Percentiles rank a stretch among this genome's conserved stretches.
Conservation (phyloP, 2,888 invertebrate species). For the Aphodius sticticus region DNA sequence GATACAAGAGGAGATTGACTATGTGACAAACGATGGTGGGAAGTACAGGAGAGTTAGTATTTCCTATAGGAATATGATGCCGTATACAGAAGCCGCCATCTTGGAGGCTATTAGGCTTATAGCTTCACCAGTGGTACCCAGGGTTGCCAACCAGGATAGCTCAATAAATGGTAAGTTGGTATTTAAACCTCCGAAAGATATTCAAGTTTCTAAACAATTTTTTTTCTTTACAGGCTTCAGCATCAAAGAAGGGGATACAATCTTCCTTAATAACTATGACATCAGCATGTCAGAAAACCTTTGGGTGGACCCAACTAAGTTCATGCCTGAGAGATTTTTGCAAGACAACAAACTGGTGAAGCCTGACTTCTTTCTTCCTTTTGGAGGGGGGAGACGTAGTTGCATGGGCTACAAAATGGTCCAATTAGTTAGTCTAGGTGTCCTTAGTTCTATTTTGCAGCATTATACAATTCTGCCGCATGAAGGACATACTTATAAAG, state of each 20-base stretch:
- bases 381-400: conserved; percentile 70
- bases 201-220: neutral
- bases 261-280: conserved; percentile 74
- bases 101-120: conserved; percentile 70
- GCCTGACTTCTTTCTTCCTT: conserved; percentile 72
- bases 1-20: conserved; percentile 66
- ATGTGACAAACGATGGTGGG: conserved; percentile 49
- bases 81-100: conserved; percentile 69
- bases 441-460: conserved; percentile 64
- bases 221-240: conserved; percentile 61
- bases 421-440: conserved; percentile 66
- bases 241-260: conserved; percentile 68
- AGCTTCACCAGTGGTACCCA: conserved; percentile 74
- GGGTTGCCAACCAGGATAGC: conserved; percentile 70
- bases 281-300: conserved; percentile 69
- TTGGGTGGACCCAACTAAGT: conserved; percentile 69
- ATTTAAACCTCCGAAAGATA: neutral
- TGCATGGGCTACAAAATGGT: conserved; percentile 76
- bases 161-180: conserved; percentile 65
- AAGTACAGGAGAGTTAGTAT: conserved; percentile 49
- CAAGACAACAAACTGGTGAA: conserved; percentile 64
- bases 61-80: conserved; percentile 61
- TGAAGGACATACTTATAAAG: conserved; percentile 60
- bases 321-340: conserved; percentile 70
- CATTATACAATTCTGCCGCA: conserved; percentile 63